Conservation (phyloP, 2,797 vertebrate species). For the Acropternis orthonyx region DNA sequence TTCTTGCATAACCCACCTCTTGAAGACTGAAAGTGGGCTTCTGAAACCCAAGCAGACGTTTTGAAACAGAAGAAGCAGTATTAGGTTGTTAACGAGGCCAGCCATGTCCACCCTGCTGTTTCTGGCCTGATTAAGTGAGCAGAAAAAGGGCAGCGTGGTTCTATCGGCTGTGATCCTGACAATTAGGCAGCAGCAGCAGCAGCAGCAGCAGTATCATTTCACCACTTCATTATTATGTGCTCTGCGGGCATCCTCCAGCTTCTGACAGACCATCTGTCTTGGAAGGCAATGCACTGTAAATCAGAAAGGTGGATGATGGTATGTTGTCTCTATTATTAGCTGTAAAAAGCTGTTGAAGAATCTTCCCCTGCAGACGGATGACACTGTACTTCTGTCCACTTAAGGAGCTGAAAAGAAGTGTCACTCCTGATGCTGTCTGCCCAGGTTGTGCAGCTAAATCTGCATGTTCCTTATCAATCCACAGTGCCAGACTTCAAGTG, state of each 20-base stretch:
- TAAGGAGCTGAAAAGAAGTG: constrained; percentile 16
- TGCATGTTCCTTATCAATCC: constrained; percentile 30
- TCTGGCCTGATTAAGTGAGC: constrained; percentile 50
- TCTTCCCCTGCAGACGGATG: background rate
- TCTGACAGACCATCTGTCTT: constrained; percentile 66
- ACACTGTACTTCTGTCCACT: constrained; percentile 29
- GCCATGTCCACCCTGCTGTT: constrained; percentile 79
- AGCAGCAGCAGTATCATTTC: constrained; percentile 60
- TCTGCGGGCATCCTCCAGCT: constrained; percentile 54
- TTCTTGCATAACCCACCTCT: constrained; percentile 80
- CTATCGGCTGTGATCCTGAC: constrained; percentile 51
- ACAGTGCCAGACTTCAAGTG: constrained; percentile 6
- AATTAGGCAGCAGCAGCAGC: constrained; percentile 32
- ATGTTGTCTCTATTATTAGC: constrained; percentile 11
- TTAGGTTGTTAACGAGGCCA: constrained; percentile 70
- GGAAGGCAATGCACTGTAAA: constrained; percentile 22
- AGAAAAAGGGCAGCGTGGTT: constrained; percentile 35
- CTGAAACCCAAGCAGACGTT: constrained; percentile 77
- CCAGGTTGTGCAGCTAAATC: constrained; percentile 15
- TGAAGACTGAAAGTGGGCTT: constrained; percentile 77
- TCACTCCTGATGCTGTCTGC: background rate
- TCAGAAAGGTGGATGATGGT: constrained; percentile 23
- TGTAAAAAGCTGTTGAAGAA: constrained; percentile 8
- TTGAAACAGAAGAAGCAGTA: constrained; percentile 78
- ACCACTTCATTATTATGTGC: constrained; percentile 70